Evolutionary conservation across 2,797 vertebrate genomes (phyloP), one percentile per base, ranked within the genome.

Genomic region (Triplophysa bombifrons): DNA sequence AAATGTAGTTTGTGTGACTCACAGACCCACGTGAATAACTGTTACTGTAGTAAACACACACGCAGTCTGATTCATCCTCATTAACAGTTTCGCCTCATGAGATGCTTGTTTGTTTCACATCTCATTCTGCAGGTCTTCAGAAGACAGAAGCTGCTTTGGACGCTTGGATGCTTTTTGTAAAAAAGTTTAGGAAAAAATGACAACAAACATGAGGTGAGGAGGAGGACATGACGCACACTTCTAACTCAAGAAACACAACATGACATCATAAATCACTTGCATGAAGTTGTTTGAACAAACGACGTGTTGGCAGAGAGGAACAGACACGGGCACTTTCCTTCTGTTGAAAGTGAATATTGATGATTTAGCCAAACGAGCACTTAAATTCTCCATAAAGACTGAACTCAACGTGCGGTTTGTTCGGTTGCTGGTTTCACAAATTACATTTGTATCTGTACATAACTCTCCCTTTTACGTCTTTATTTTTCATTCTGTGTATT

Each of bases 231-330:
- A 83, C 77, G 58, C 77, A 79, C 65, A 73, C 69, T 67, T 76
- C 72, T 81, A 72, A 65, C 30, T 68, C 70, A 63, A 81, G 30
- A 83, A 73, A 74, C 78, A 78, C 53, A 65, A 38, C 64, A 72
- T 83, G 73, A 80, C 83, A 82, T 84, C 82, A 84, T 69, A 55
- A 83, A 60, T 83, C 80, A 84, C 19, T 75, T 72, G 75, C 76
- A 84, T 80, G 44, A 80, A 77, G 64, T 84, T 83, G 73, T 74
- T 67, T 79, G 46, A 83, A 71, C 66, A 76, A 76, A 78, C 58
- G 25, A 73, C 56, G 16, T 80, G 53, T 78, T 73, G 76, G 73
- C 78, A 55, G 71, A 60, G 50, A 65, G 67, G 71, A 69, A 75
- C 63, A 14, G 9, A 14, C 72, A 22, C 56, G 17, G 50, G 63